Percentiles rank a stretch among this genome's conserved stretches.
Conservation (phyloP, 1,140 invertebrate genomes). For the Temnothorax longispinosus region DNA sequence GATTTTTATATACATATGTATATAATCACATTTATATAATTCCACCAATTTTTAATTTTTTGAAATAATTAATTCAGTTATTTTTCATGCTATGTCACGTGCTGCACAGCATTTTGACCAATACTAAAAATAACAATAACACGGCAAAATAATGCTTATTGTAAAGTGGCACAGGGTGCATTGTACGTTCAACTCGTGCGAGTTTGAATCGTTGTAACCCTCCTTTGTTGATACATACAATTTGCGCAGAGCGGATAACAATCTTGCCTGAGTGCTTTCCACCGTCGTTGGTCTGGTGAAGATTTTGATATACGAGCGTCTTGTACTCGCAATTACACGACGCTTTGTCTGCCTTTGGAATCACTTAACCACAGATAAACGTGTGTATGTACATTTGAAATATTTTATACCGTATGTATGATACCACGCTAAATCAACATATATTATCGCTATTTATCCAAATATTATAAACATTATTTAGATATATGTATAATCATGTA, state of each 20-base stretch:
- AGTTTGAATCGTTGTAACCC: constrained; percentile 17
- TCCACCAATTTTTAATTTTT: not conserved
- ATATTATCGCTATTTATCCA: not conserved
- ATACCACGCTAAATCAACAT: not conserved
- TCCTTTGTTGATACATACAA: constrained; percentile 47
- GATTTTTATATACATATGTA: not conserved
- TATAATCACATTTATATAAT: not conserved
- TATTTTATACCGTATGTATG: not conserved
- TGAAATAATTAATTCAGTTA: not conserved
- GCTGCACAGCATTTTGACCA: not conserved
- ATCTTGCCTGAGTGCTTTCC: constrained; percentile 62
- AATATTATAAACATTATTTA: not conserved
- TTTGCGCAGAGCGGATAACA: constrained; percentile 63
- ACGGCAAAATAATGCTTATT: not conserved
- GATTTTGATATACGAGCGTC: constrained; percentile 66
- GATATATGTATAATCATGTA: not conserved
- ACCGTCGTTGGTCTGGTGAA: constrained; percentile 39
- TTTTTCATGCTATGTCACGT: not conserved
- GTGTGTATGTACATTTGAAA: not conserved
- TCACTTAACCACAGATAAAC: constrained; percentile 54
- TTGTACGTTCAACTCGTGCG: not conserved
- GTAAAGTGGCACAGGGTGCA: not conserved
- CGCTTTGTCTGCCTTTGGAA: constrained; percentile 38
- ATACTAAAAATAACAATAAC: constrained; percentile 17
- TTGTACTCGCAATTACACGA: constrained; percentile 28